Percentiles rank a stretch among this genome's conserved stretches.
Conservation (phyloP, 2,888 invertebrate species). For the Calliphora vomitoria region DNA sequence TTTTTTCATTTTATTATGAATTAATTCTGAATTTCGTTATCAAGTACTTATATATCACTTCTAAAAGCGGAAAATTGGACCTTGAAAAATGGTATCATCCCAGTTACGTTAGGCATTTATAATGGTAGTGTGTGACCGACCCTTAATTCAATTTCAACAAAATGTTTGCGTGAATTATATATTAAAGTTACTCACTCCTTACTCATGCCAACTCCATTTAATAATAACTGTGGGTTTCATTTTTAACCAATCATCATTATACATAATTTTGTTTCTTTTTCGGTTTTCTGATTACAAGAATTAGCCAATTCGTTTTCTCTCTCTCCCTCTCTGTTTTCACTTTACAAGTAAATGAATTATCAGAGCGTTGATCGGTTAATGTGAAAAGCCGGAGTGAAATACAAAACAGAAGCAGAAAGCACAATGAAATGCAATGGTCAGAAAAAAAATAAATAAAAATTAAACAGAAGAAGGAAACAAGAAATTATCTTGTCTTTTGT, state of each 20-base stretch:
- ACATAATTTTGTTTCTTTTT: background rate
- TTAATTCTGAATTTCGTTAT: no score
- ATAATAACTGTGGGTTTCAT: constrained; percentile 47
- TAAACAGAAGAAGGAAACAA: constrained; percentile 68
- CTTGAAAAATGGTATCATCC: no score
- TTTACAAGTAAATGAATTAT: constrained; percentile 62
- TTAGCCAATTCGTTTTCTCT: background rate
- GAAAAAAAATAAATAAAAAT: constrained; percentile 31
- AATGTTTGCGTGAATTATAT: no score
- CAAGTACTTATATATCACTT: no score
- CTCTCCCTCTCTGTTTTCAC: background rate
- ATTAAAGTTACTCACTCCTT: no score
- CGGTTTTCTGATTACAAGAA: background rate
- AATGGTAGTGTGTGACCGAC: no score
- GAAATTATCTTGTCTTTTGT: constrained; percentile 71
- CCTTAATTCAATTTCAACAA: no score
- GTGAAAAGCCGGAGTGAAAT: constrained; percentile 8
- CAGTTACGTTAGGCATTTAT: no score
- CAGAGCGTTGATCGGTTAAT: constrained; percentile 55
- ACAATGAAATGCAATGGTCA: constrained; percentile 15
- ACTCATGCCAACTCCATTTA: background rate
- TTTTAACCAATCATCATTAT: constrained; percentile 59
- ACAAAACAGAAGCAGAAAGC: background rate
- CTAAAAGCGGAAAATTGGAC: no score
- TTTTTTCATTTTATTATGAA: no score